Percentiles rank a stretch among this genome's conserved stretches.
Evolutionary conservation across 2,888 invertebrate species (phyloP).

Genomic region (Drosophila neotestacea): DNA sequence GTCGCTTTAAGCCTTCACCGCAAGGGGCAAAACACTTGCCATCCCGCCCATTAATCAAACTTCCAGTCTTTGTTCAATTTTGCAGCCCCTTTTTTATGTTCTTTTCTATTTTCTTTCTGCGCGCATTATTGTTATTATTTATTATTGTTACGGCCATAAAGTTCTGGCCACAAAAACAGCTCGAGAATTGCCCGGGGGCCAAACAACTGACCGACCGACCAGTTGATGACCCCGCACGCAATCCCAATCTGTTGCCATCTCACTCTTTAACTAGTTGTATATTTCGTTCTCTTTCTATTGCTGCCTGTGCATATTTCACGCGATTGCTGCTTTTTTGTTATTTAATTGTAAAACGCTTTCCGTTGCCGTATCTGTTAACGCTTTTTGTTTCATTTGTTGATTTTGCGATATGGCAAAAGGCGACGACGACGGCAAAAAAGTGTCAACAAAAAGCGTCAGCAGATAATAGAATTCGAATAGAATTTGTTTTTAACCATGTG

Average conservation of each 20-base stretch:
- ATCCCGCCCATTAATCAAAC: conserved; percentile 54
- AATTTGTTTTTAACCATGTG: conserved; percentile 34
- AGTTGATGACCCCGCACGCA: conserved; percentile 63
- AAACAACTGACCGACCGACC: conserved; percentile 6
- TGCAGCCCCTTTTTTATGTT: conserved; percentile 27
- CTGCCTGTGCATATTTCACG: conserved; percentile 51
- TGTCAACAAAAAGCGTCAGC: conserved; percentile 62
- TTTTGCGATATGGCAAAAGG: conserved; percentile 43
- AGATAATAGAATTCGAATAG: conserved; percentile 68
- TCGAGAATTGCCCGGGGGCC: conserved; percentile 15
- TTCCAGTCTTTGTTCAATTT: conserved; percentile 46
- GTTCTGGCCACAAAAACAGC: conserved; percentile 29
- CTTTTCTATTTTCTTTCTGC: conserved; percentile 31
- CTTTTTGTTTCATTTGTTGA: conserved; percentile 46
- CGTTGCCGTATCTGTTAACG: conserved; percentile 48
- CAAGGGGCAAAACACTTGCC: conserved; percentile 36
- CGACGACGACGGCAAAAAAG: conserved; percentile 32
- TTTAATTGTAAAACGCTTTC: conserved; percentile 52
- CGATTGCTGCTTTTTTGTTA: conserved; percentile 8
- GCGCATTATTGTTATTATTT: conserved; percentile 50
- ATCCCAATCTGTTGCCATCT: conserved; percentile 22
- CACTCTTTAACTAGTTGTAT: conserved; percentile 10
- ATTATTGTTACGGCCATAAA: conserved; percentile 60
- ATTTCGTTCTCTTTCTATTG: conserved; percentile 8
- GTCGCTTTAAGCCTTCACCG: conserved; percentile 30